Evolutionary conservation across 2,888 invertebrate genomes (phyloP).

Genomic region (Nomada fabriciana): DNA sequence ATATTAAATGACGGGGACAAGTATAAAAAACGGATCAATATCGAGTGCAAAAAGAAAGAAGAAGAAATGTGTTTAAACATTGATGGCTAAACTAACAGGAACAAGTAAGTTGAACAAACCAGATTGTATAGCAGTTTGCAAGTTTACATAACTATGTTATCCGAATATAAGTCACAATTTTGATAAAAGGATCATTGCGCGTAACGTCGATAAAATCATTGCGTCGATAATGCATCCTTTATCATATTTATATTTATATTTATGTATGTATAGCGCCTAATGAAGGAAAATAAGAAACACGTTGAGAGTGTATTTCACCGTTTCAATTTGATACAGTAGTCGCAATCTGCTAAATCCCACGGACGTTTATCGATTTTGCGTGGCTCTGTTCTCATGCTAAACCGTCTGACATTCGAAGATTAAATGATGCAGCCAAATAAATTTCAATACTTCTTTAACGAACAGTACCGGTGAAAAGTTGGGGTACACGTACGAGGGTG

Average conservation of each 20-base stretch:
- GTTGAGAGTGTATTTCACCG: conserved; percentile 24
- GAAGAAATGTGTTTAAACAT: not conserved
- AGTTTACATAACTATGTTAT: conserved; percentile 11
- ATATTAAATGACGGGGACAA: conserved; percentile 5
- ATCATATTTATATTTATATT: too few species aligned
- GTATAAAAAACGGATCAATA: conserved; percentile 13
- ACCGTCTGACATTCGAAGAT: not conserved
- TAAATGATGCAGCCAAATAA: not conserved
- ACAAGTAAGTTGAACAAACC: not conserved
- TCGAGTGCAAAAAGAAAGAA: not conserved
- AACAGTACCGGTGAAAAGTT: too few species aligned
- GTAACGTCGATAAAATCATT: not conserved
- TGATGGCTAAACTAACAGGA: conserved; percentile 17
- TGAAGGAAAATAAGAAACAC: not conserved
- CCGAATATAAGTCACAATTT: too few species aligned
- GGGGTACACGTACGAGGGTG: too few species aligned
- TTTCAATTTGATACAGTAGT: conserved; percentile 26
- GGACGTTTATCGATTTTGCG: conserved; percentile 21
- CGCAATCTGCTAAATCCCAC: conserved; percentile 8
- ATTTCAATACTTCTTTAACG: not conserved
- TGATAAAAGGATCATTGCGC: too few species aligned
- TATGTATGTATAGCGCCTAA: not conserved
- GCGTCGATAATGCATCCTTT: not conserved
- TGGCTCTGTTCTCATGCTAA: not conserved
- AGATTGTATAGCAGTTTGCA: not conserved